These are phyloP conservation scores for Drosophila neonasuta DNA, from an alignment of 2,888 invertebrate species.

Conservation along the genomic window DNA sequence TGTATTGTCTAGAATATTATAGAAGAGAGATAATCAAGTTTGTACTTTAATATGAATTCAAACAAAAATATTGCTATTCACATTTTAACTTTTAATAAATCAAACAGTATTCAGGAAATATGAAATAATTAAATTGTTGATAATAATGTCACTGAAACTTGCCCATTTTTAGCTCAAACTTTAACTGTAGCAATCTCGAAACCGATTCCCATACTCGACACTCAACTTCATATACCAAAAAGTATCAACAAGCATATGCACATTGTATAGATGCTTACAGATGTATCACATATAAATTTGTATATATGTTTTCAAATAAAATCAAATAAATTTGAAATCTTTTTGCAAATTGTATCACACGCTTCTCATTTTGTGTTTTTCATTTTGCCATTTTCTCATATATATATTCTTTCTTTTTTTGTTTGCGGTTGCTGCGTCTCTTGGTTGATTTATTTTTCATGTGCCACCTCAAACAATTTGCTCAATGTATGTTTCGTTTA, in stretches of 20 bases:
- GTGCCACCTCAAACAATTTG: slow-evolving; percentile 57
- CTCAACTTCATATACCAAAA: slow-evolving; percentile 21
- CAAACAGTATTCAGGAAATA: neutral
- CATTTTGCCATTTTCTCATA: neutral
- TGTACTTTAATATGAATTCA: neutral
- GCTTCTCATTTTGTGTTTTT: slow-evolving; percentile 1
- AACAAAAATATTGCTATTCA: neutral
- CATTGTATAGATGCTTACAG: neutral
- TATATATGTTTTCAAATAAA: slow-evolving; percentile 5
- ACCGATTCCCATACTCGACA: slow-evolving; percentile 27
- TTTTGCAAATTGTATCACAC: slow-evolving; percentile 32
- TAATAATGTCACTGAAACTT: neutral
- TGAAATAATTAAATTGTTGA: neutral
- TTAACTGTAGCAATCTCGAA: slow-evolving; percentile 15
- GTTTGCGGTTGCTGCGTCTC: slow-evolving; percentile 19
- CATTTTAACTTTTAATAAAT: neutral
- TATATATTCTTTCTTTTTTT: slow-evolving; percentile 14
- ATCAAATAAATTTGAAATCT: slow-evolving; percentile 27
- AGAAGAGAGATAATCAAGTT: neutral
- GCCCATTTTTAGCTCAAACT: slow-evolving; percentile 3
- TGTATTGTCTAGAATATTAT: neutral
- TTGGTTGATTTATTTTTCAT: slow-evolving; percentile 40
- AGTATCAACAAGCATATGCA: neutral
- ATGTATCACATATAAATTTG: neutral
- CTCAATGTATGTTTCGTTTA: slow-evolving; percentile 34